Conservation (phyloP, 2,888 invertebrate genomes). For the Eumerus sabulonum region DNA sequence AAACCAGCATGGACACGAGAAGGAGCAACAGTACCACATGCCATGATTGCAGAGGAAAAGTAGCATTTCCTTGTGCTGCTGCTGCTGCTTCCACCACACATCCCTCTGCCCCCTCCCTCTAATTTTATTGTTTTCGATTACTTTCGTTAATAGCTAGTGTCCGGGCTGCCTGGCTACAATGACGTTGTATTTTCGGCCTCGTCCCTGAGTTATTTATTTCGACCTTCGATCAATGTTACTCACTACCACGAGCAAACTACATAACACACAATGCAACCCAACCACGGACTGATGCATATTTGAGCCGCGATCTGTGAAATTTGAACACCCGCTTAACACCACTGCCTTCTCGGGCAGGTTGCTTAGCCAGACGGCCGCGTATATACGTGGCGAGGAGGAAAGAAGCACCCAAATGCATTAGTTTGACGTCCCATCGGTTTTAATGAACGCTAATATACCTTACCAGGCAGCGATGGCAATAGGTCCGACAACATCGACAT, state of each 20-base stretch:
- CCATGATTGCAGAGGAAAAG: conserved; percentile 44
- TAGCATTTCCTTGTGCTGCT: not conserved
- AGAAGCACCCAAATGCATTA: conserved; percentile 35
- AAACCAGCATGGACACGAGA: not conserved
- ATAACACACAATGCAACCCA: conserved; percentile 25
- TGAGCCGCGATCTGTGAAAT: conserved; percentile 64
- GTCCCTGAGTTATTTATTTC: conserved; percentile 55
- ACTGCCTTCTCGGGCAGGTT: conserved; percentile 39
- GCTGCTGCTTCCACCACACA: too few relatives aligned
- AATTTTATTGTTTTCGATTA: conserved; percentile 69
- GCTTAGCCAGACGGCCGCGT: conserved; percentile 33
- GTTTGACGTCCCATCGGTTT: conserved; percentile 15
- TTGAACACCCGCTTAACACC: conserved; percentile 64
- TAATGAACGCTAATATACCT: conserved; percentile 33
- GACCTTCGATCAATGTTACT: conserved; percentile 57
- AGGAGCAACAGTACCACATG: conserved; percentile 19
- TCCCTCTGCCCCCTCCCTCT: conserved; percentile 43
- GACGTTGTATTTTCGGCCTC: conserved; percentile 14
- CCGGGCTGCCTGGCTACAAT: conserved; percentile 7
- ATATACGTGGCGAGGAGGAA: not conserved
- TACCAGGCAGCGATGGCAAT: not conserved
- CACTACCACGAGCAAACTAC: conserved; percentile 17
- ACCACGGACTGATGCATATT: conserved; percentile 60
- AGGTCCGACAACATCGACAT: not conserved
- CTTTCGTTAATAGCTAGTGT: conserved; percentile 61